These are phyloP conservation scores for Nematolebias whitei DNA, from an alignment of 2,113 vertebrate species.

Conservation along the genomic window DNA sequence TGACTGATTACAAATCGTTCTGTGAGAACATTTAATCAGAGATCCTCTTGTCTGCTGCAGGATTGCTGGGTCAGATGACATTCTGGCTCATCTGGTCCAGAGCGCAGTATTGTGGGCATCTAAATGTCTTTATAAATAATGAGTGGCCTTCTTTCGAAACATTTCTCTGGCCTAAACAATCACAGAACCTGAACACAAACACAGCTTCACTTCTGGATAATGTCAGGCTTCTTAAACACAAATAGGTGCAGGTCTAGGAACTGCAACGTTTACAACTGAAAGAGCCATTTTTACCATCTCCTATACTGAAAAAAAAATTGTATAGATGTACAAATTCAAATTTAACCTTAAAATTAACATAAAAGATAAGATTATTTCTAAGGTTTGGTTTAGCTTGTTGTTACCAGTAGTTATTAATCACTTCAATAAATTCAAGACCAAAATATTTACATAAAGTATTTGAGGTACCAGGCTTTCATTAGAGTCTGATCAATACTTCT, in stretches of 20 bases:
- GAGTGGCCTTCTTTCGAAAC: slow-evolving; percentile 57
- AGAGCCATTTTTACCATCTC: no score
- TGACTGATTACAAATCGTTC: background rate
- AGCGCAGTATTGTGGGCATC: slow-evolving; percentile 46
- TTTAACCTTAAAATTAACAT: no score
- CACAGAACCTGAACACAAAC: slow-evolving; percentile 17
- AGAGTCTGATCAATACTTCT: no score
- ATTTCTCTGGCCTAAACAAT: slow-evolving; percentile 36
- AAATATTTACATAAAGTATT: no score
- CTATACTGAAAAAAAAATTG: no score
- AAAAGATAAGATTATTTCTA: no score
- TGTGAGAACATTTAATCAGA: slow-evolving; percentile 16
- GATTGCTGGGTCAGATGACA: slow-evolving; percentile 52
- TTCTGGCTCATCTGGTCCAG: slow-evolving; percentile 34
- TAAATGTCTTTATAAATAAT: slow-evolving; percentile 66
- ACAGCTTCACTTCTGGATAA: slow-evolving; percentile 34
- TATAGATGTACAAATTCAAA: no score
- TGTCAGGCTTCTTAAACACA: slow-evolving; percentile 8
- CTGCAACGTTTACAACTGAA: no score
- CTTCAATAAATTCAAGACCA: no score
- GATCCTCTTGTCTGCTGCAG: slow-evolving; percentile 20
- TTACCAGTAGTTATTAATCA: no score
- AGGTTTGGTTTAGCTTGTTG: no score
- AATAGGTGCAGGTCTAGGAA: background rate
- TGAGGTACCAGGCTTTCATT: no score